Evolutionary conservation across 1,140 invertebrate genomes (phyloP).

Genomic region (Antheraea mylitta): DNA sequence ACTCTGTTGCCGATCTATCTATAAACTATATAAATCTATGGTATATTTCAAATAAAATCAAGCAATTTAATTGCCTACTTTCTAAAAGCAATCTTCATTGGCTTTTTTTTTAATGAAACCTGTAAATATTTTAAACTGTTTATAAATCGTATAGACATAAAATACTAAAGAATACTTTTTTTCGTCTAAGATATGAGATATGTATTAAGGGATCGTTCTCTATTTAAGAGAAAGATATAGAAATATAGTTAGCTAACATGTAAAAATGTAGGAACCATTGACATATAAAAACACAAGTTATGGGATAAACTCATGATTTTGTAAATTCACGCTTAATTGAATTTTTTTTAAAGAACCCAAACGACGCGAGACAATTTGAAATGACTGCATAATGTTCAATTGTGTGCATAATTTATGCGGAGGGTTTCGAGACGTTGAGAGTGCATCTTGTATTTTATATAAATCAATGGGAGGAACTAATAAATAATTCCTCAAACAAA

Average conservation of each 20-base stretch:
- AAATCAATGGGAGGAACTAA: neutral
- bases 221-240: neutral
- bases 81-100: neutral
- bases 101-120: neutral
- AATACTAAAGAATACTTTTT: neutral
- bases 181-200: neutral
- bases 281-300: no score
- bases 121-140: neutral
- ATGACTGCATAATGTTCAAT: no score
- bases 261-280: no score
- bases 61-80: neutral
- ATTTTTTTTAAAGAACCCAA: no score
- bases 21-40: no score
- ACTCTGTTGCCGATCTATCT: no score
- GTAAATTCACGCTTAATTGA: no score
- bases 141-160: neutral
- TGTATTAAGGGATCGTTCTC: neutral
- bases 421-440: no score
- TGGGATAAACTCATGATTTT: no score
- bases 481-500: constrained; percentile 25
- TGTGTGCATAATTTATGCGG: no score
- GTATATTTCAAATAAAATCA: neutral
- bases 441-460: no score
- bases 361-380: no score
- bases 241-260: constrained; percentile 9